These are phyloP conservation scores for Xiphorhynchus erythropygius DNA, from an alignment of 2,797 vertebrate species.

Conservation along the genomic window DNA sequence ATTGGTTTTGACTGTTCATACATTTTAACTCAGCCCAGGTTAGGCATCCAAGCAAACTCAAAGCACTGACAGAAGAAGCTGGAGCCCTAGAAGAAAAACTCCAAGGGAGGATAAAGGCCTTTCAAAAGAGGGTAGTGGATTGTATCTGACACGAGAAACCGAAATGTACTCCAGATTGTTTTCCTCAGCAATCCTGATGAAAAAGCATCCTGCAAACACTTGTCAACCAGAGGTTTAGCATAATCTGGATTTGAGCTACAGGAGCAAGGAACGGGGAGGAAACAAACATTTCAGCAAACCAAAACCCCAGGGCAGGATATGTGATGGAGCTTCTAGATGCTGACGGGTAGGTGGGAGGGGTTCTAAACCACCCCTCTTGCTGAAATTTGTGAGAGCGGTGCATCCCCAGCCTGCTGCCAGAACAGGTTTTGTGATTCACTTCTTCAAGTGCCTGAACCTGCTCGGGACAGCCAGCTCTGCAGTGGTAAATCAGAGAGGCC, in stretches of 20 bases:
- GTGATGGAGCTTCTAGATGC: neutral
- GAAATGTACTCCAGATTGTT: neutral
- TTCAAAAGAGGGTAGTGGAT: neutral
- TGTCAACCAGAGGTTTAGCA: neutral
- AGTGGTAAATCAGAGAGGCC: neutral
- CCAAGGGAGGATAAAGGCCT: neutral
- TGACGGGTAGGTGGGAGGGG: accelerated
- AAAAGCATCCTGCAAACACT: neutral
- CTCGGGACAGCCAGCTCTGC: accelerated
- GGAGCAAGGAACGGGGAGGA: neutral
- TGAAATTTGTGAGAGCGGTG: neutral
- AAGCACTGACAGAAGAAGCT: neutral
- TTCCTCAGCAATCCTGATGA: neutral
- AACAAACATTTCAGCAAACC: neutral
- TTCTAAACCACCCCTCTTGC: neutral
- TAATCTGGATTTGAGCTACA: neutral
- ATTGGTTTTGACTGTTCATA: neutral
- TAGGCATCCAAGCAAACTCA: neutral
- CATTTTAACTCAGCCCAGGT: constrained; percentile 26
- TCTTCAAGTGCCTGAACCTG: neutral
- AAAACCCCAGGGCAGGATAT: neutral
- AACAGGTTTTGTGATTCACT: neutral
- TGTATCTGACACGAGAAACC: neutral
- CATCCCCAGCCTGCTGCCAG: neutral
- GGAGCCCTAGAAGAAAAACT: neutral